These are phyloP conservation scores for Apis dorsata DNA, from an alignment of 1,140 invertebrate species.

Conservation along the genomic window DNA sequence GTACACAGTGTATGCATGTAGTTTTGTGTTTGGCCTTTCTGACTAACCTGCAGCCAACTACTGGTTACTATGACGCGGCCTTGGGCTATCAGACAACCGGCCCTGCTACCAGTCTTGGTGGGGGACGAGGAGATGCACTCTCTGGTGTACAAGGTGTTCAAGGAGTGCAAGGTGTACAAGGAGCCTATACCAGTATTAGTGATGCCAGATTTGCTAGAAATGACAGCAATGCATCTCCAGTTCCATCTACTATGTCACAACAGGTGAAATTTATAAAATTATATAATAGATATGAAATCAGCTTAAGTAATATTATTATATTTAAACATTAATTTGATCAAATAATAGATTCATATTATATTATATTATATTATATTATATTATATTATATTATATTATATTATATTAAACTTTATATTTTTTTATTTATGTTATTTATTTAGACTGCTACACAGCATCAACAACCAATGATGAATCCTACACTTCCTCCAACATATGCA, in stretches of 20 bases:
- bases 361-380: no score
- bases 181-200: conserved; percentile 86
- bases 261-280: conserved; percentile 78
- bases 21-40: conserved; percentile 80
- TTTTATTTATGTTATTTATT: conserved; percentile 41
- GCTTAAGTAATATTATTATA: conserved; percentile 21
- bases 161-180: conserved; percentile 77
- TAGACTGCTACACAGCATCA: conserved; percentile 83
- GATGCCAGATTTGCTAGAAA: conserved; percentile 89
- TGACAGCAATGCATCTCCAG: conserved; percentile 91
- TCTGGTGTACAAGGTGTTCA: conserved; percentile 83
- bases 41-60: conserved; percentile 80
- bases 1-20: conserved; percentile 81
- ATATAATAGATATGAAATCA: background rate
- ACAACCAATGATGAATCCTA: conserved; percentile 82
- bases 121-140: conserved; percentile 83
- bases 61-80: conserved; percentile 79
- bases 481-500: conserved; percentile 84
- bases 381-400: background rate
- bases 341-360: background rate
- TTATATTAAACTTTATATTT: background rate
- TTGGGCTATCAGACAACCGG: conserved; percentile 79
- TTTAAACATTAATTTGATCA: conserved; percentile 9
- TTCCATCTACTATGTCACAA: conserved; percentile 87
- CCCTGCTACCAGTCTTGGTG: conserved; percentile 78